Evolutionary conservation across 2,888 invertebrate genomes (phyloP), one percentile per base, ranked within the genome.

Genomic region (Melanophora roralis): DNA sequence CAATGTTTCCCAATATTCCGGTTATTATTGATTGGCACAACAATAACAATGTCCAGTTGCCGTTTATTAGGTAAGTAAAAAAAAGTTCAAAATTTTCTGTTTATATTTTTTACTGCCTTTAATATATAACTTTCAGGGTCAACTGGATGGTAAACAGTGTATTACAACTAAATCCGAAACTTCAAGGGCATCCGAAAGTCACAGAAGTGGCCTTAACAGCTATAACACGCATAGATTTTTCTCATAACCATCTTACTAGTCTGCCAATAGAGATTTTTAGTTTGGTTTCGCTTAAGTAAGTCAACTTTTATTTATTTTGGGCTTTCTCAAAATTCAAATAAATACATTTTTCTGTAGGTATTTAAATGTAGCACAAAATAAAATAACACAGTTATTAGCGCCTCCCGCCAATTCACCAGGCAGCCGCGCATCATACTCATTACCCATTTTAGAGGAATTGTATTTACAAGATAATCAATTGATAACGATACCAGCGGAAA

Each of bases 21-120:
- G 96, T 96, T 0, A 95, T 95, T 92, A 92, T 98, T 60, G 96
- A 97, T 89, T 99, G 98, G 98, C 95, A 98, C 83, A 94, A 95
- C 85, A 94, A 86, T 51, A 88, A 95, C 83, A 93, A 92, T 83
- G 94, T 93, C 84, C 92, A 92, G 78, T 89, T 96, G 72, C 92
- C 93, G n/a, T 92, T 93, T 84, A 92, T 97, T 11, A 94, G 91
- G 88, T 92, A 69, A 83, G 86, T 83, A 27, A 5, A 6, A 5
- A 6, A 27, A 27, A n/a, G n/a, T n/a, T n/a, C n/a, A n/a, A n/a
- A n/a, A n/a, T n/a, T n/a, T n/a, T n/a, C n/a, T n/a, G n/a, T n/a
- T n/a, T n/a, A n/a, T n/a, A n/a, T n/a, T n/a, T n/a, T n/a, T 49
- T 43, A 12, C 53, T 19, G 45, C 21, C 34, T 59, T 65, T 34